These are phyloP conservation scores for Oscheius sp. DNA, from an alignment of 2,888 invertebrate species.

Conservation along the genomic window DNA sequence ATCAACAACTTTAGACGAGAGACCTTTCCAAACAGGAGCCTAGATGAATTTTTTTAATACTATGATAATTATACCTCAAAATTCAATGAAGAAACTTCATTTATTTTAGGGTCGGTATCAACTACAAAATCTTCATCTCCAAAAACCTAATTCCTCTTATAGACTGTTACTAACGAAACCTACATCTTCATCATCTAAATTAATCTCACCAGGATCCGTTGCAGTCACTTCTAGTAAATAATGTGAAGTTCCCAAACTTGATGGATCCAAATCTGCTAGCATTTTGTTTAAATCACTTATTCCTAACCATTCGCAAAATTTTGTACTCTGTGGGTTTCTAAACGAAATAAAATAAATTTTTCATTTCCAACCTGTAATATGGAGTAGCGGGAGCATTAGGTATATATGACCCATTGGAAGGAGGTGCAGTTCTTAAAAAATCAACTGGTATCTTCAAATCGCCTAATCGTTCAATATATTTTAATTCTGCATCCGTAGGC, in stretches of 20 bases:
- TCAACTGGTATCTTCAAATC: constrained; percentile 81
- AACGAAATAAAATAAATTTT: constrained; percentile 1
- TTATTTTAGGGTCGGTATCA: constrained; percentile 31
- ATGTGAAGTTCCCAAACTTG: constrained; percentile 39
- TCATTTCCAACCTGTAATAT: background rate
- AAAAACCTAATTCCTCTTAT: constrained; percentile 32
- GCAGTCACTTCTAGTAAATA: constrained; percentile 34
- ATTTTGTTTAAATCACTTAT: constrained; percentile 62
- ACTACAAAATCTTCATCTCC: constrained; percentile 50
- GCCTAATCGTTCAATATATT: constrained; percentile 76
- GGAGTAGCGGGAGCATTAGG: background rate
- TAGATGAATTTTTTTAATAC: background rate
- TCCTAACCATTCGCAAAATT: constrained; percentile 62
- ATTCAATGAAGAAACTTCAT: background rate
- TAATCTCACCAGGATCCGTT: constrained; percentile 3
- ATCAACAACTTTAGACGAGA: background rate
- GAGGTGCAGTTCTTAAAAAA: constrained; percentile 82
- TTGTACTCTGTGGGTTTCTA: constrained; percentile 64
- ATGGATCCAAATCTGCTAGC: constrained; percentile 41
- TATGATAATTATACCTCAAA: background rate
- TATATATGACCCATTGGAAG: constrained; percentile 55
- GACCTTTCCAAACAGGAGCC: constrained; percentile 31
- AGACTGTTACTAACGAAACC: background rate
- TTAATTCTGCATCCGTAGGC: constrained; percentile 73
- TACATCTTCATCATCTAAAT: constrained; percentile 34